Evolutionary conservation across 2,888 invertebrate genomes (phyloP), one percentile per base, ranked within the genome.

Genomic region (Meteorus colon): DNA sequence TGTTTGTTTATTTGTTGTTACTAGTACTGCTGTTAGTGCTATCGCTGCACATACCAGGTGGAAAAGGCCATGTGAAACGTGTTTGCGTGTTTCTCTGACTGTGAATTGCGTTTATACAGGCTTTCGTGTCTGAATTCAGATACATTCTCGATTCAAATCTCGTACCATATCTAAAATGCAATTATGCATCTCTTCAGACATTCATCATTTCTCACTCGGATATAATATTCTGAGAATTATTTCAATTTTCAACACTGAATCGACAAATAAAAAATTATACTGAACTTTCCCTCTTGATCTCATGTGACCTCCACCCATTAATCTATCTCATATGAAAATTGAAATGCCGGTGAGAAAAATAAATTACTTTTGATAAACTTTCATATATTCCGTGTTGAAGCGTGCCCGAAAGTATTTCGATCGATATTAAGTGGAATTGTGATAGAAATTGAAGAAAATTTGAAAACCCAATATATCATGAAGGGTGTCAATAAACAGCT

Each of bases 41-140:
- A 12, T 41, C 12, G 41, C 41, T 62, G 31, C 62, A 62, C 31
- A 70, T 24, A 60, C 62, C 62, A 71, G 71, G 45, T 71, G 62
- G 41, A 59, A 71, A 71, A 60, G 41, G 45, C 60, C 59, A 59
- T 71, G 71, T 60, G 62, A 71, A 48, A 71, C 62, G 37, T 37
- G 60, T 71, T 62, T 16, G 37, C 71, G 71, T 71, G 71, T 37
- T 8, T 60, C 41, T 71, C 34, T 24, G 41, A 71, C 62, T 68
- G 12, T 34, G 19, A 24, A 19, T 55, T 55, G 19, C 48, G 55
- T 24, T 55, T 2, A 55, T 19, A 24, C 8, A 19, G n/a, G 19
- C 19, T 55, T 55, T 55, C 55, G 55, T 55, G 55, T 55, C n/a
- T 55, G 8, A n/a, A 55, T 55, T 4, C n/a, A 8, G 8, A 19